A percentile compares a stretch with the other conserved stretches of the same genome.
Conservation (phyloP, 2,797 vertebrate species). For the Oreochromis grahami region DNA sequence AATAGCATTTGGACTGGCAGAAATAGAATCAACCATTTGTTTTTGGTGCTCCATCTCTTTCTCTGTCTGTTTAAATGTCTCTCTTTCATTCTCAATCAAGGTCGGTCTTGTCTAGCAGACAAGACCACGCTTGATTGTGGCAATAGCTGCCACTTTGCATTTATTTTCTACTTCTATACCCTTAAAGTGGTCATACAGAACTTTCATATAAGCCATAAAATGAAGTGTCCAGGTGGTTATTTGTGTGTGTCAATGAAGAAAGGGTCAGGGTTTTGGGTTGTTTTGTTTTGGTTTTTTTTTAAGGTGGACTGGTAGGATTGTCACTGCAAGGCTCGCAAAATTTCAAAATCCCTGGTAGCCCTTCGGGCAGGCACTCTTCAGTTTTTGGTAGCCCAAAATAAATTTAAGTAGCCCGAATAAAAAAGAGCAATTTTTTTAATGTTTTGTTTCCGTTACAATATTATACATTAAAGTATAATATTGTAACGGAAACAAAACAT, state of each 20-base stretch:
- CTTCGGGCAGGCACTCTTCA: too few species aligned
- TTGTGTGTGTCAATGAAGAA: not conserved
- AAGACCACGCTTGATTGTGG: not conserved
- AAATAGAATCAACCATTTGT: conserved; percentile 55
- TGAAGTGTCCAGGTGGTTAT: not conserved
- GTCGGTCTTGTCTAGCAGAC: not conserved
- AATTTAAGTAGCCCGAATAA: too few species aligned
- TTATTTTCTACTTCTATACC: not conserved
- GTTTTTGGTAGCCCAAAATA: too few species aligned
- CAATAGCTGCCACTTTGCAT: conserved; percentile 14
- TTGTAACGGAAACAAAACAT: too few species aligned
- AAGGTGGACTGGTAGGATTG: not conserved
- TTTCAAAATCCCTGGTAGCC: too few species aligned
- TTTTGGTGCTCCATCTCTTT: conserved; percentile 42
- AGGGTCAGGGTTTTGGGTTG: not conserved
- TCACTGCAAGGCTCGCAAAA: too few species aligned
- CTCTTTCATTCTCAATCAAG: conserved; percentile 27
- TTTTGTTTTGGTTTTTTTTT: too few species aligned
- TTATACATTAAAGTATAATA: too few species aligned
- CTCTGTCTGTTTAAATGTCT: conserved; percentile 26
- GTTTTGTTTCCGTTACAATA: too few species aligned
- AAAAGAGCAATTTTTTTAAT: too few species aligned
- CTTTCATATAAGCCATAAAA: not conserved
- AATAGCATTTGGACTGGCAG: conserved; percentile 55
- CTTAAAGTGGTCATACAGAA: not conserved